Evolutionary conservation across 2,113 vertebrate genomes (phyloP), one percentile per base, ranked within the genome.

Genomic region (Stigmatopora nigra): DNA sequence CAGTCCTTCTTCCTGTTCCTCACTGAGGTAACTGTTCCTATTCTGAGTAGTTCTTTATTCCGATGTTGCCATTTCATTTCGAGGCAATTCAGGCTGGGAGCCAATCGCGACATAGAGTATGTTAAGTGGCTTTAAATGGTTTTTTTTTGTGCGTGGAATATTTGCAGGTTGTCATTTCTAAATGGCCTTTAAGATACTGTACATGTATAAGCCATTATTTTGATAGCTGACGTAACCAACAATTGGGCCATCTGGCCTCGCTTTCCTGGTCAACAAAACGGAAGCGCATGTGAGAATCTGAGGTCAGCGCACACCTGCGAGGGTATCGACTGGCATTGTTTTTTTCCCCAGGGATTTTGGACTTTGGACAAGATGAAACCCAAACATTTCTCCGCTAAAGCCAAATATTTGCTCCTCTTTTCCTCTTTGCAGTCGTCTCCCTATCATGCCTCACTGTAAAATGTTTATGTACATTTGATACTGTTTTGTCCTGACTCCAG

Each of bases 311-410:
- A 12, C 71, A 80, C 66, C 75, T 82, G 77, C 41, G 25, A 65
- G 38, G 55, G 61, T 55, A 63, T 10, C 15, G 58, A 36, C 55
- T 52, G 64, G 13, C 66, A 56, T 14, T 7, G 67, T 74, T 74
- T 15, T 65, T 25, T 47, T 15, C 25, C 22, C 46, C n/a, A 44
- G 38, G 41, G 3, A 22, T 15, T 69, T 63, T 82, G 68, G 72
- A 85, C 86, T 88, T 85, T 84, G 78, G 63, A 85, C 80, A 11
- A 70, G 41, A 55, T 70, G 84, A 89, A 88, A 89, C 86, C 85
- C 84, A 88, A 89, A 87, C 80, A 89, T 44, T 1, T 70, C 62
- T 69, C 12, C 41, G 19, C 53, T 7, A 1, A 63, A 25, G 72
- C 25, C 77, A 80, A 88, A 88, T 85, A 86, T 87, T 88, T 80